Evolutionary conservation across 2,113 vertebrate species (phyloP), one percentile per base, ranked within the genome.

Genomic region (Struthio camelus): DNA sequence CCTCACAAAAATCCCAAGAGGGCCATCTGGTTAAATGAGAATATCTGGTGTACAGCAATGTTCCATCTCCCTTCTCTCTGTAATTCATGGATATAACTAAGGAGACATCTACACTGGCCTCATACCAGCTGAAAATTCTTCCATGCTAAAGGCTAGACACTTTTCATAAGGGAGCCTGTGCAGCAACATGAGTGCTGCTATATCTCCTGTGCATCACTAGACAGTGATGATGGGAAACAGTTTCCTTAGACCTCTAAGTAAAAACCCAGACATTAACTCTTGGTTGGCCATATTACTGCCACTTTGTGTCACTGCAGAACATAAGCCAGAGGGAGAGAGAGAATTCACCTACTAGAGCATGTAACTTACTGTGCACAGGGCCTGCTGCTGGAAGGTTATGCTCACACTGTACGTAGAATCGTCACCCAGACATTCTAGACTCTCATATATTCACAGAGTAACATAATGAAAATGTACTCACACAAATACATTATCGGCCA

Each of bases 351-450:
- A 51, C 40, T 62, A 85, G 53, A 80, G 44, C 5, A 23, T 3
- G 13, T 36, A 77, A 66, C 17, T 69, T 46, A 7, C 40, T 48
- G 64, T 51, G 65, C 44, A 38, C 16, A 44, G 40, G 30, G 11
- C 61, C 79, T 91, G 85, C 10, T 50, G 44, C 1, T 38, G 58
- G 40, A 93, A 91, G 94, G 88, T 80, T 56, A 67, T 67, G 82
- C 7, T 71, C 85, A 75, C 16, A 40, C 82, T 76, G 3, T 36
- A 81, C 40, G 80, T 40, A 40, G 90, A 89, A 64, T 72, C 79
- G 77, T 65, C 90, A 94, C 44, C 51, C 70, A 95, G 90, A 80
- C 89, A 70, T 23, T 34, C 73, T 36, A 91, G 89, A 80, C 50
- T 50, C 65, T 75, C 42, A 1, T 84, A 92, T 91, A 32, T 87